Evolutionary conservation across 2,888 invertebrate genomes (phyloP), one percentile per base, ranked within the genome.

Genomic region (Agrotis puta): DNA sequence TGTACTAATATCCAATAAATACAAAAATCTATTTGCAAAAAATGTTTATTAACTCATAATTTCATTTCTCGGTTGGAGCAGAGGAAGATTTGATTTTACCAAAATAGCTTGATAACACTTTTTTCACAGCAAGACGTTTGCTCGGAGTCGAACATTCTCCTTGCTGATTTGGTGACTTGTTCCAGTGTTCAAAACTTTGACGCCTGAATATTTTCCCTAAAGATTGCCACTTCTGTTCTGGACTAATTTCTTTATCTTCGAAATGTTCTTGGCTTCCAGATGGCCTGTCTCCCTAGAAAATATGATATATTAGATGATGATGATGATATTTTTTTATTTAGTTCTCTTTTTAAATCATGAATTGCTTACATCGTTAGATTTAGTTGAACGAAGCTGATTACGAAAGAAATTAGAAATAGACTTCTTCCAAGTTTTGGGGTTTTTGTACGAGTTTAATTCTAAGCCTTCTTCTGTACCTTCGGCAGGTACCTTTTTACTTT

Each of bases 161-260:
- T 81, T 90, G 91, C 72, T 90, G 89, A 77, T 83, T 91, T 43
- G 92, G 63, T 7, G 92, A 84, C 82, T 93, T 95, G 72, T 88
- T 92, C 91, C 92, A 93, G 64, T 92, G 90, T 73, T 95, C 95
- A 79, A 94, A 92, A 85, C 93, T 95, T 90, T 95, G 95, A 64
- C 96, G 95, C 78, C 93, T 90, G 81, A 96, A 96, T 62, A 95
- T 92, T 91, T 96, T 96, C 0, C 96, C 96, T 77, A 96, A 84
- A 47, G 95, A 95, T 84, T 96, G 96, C 95, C 96, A 96, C 85
- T 95, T 96, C 82, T 94, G 95, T 77, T 96, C 95, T 59, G 92
- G 91, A 74, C 85, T 90, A 66, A 95, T 85, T 85, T 93, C 92
- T 84, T 94, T 94, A 53, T 92, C 92, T 53, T 92, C 92, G 81